Evolutionary conservation across 2,797 vertebrate genomes (phyloP), one percentile per base, ranked within the genome.

Genomic region (Lateolabrax maculatus): DNA sequence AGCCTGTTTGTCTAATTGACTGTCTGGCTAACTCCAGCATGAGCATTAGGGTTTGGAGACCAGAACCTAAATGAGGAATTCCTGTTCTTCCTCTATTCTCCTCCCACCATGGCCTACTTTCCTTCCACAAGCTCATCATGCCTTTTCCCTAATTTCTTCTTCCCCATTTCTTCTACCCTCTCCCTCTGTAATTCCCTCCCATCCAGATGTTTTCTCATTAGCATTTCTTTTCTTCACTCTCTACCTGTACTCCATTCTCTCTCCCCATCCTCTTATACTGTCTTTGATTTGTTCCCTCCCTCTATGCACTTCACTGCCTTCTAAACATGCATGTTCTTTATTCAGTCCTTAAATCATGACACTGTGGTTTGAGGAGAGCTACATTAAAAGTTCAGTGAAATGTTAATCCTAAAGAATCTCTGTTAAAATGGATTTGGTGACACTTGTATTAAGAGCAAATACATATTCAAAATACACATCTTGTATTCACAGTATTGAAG

Each of bases 91-190:
- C 31, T 76, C 43, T 52, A 6, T 65, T 78, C 48, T 80, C 69
- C 62, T n/a, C n/a, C n/a, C 9, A 75, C 55, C 62, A 11, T 81
- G 77, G 29, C 81, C 84, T 79, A 75, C 68, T 84, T 88, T 77
- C 68, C 53, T 29, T 53, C 69, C 58, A 49, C 62, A 5, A 70
- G 72, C 79, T 83, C 74, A 70, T 79, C 68, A 60, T 70, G 68
- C 37, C 34, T 61, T 77, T 77, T 49, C 67, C 64, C 44, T 39
- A 75, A 79, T 73, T 79, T 66, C 66, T 64, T 60, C 44, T 52
- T 9, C 48, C 43, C 27, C 27, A 2, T 55, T 48, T 19, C 46
- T 27, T 62, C 53, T 21, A 19, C 65, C 9, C 23, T 16, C 46
- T 41, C 39, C n/a, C 58, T 55, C 75, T 66, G 62, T 71, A 44